Conservation (phyloP, 2,888 invertebrate genomes). For the Trachelus iudaicus region DNA sequence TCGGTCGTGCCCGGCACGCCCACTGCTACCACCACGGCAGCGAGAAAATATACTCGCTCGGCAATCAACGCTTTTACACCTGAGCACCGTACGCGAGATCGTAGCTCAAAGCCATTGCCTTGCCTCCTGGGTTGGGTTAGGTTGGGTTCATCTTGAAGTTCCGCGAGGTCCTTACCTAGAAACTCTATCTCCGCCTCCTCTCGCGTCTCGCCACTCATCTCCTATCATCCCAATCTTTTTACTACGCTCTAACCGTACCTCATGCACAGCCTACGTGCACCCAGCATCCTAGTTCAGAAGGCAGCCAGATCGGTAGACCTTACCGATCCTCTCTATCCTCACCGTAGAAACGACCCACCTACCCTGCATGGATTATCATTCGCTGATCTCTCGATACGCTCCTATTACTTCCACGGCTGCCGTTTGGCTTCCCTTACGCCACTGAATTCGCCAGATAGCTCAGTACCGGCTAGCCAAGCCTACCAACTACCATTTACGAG, state of each 20-base stretch:
- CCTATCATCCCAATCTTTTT: not conserved
- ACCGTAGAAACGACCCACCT: constrained; percentile 34
- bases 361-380: constrained; percentile 46
- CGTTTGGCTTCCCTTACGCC: constrained; percentile 38
- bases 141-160: not conserved
- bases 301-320: not conserved
- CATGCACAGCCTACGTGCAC: not conserved
- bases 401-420: constrained; percentile 42
- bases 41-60: constrained; percentile 56
- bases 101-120: not conserved
- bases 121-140: not conserved
- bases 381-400: constrained; percentile 46
- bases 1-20: constrained; percentile 61
- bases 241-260: not conserved
- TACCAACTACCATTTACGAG: not conserved
- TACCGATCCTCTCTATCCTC: not conserved
- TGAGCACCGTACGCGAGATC: constrained; percentile 42
- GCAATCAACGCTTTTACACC: constrained; percentile 64
- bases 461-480: not conserved
- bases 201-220: not conserved
- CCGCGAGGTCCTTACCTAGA: not conserved
- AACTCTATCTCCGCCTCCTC: not conserved
- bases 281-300: not conserved
- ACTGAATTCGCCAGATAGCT: not conserved
- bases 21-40: constrained; percentile 57